Percentiles rank a stretch among this genome's conserved stretches.
phyloP scores from a whole-genome alignment of 2,888 invertebrate genomes.

The Tetramorium bicarinatum region DNA sequence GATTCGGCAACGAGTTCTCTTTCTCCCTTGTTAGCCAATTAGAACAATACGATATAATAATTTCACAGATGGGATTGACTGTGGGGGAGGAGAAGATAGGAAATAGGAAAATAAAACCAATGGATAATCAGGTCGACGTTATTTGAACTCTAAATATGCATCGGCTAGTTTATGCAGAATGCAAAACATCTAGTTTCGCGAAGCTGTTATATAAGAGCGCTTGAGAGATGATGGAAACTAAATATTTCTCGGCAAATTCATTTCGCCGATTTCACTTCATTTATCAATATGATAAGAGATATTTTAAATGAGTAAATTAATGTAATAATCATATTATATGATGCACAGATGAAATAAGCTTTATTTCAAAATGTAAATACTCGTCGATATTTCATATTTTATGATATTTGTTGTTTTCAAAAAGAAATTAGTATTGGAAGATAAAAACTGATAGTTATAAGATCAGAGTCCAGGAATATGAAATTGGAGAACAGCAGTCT shows the following conservation, averaged over 20 bases:
- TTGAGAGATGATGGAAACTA: constrained; percentile 33
- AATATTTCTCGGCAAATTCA: constrained; percentile 36
- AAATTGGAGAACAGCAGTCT: not conserved
- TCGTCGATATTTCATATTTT: not conserved
- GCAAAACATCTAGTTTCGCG: constrained; percentile 31
- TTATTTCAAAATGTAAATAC: not conserved
- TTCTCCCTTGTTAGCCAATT: constrained; percentile 50
- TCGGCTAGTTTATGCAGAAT: constrained; percentile 37
- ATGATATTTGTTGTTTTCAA: not conserved
- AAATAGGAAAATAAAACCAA: not conserved
- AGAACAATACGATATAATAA: constrained; percentile 54
- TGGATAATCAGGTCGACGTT: constrained; percentile 42
- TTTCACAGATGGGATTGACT: constrained; percentile 34
- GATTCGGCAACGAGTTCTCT: constrained; percentile 28
- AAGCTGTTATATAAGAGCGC: constrained; percentile 11
- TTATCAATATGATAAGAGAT: constrained; percentile 2
- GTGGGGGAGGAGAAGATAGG: not conserved
- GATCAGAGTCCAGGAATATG: not conserved
- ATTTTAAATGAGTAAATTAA: constrained; percentile 26
- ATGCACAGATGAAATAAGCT: not conserved
- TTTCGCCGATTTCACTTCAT: not conserved
- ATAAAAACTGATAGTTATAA: not conserved
- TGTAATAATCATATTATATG: not conserved
- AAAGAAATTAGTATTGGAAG: not conserved
- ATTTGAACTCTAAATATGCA: constrained; percentile 46